Percentiles rank a stretch among this genome's conserved stretches.
Conservation (phyloP, 2,888 invertebrate genomes). For the Eulithis prunata region DNA sequence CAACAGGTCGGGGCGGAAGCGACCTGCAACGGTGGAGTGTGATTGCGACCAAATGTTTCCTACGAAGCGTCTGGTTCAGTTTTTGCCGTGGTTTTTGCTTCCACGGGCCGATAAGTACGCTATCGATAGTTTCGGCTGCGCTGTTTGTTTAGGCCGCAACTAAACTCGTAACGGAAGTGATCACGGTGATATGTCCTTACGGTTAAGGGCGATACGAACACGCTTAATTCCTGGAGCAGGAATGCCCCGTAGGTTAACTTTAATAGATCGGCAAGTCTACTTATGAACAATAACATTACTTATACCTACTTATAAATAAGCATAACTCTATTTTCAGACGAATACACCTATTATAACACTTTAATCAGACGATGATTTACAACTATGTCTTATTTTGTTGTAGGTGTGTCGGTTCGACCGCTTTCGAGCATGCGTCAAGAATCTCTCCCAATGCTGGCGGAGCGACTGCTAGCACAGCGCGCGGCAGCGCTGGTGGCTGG, state of each 20-base stretch:
- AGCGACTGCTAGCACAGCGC: constrained; percentile 82
- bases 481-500: constrained; percentile 82
- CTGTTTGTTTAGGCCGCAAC: constrained; percentile 78
- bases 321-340: too few species aligned
- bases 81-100: constrained; percentile 77
- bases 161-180: constrained; percentile 75
- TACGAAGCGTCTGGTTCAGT: constrained; percentile 73
- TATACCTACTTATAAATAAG: too few species aligned
- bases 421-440: constrained; percentile 80
- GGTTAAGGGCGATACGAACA: constrained; percentile 19
- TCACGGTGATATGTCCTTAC: constrained; percentile 47
- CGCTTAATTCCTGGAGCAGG: constrained; percentile 14
- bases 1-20: constrained; percentile 84
- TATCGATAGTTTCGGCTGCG: constrained; percentile 77
- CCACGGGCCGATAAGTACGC: constrained; percentile 77
- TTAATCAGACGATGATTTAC: background rate
- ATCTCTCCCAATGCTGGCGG: constrained; percentile 78
- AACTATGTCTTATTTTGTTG: constrained; percentile 34
- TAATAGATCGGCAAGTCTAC: too few species aligned
- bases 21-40: constrained; percentile 73
- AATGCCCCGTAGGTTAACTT: background rate
- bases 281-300: too few species aligned
- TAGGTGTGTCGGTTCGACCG: constrained; percentile 81
- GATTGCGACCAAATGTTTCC: constrained; percentile 84
- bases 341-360: background rate